Base-by-base conservation (phyloP, 2,888 invertebrate genomes). In the Dorcus hopei region DNA sequence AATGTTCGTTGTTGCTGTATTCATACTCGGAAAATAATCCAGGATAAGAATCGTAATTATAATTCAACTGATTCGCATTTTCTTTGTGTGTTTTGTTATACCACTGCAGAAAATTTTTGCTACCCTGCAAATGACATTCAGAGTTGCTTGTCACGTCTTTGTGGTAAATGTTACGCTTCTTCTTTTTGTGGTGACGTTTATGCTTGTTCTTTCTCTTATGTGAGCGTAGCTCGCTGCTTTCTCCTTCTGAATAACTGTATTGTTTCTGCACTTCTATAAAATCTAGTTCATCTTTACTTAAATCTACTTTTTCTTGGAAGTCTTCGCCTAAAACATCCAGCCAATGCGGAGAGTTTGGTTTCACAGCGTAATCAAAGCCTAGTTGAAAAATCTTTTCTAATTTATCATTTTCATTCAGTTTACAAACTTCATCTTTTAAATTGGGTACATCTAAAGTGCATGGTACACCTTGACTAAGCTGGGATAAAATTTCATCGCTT, bases 371-470 rank as follows among this genome's bases (percentile, higher is more conserved):
- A 54, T 72, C 64, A 62, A 72, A 76, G 42, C 70, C 74, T 38
- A 68, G 49, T 49, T 63, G 53, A 62, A 76, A 75, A 47, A 77
- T 67, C 63, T 73, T 65, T 58, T 74, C 73, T 7, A 70, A 50
- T 48, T 66, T 42, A 16, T 11, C 1, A 49, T 54, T 40, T 19
- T 33, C 19, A 7, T 19, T 19, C 11, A 4, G 6, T 48, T 48
- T 9, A 14, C 23, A 23, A n/a, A 9, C 14, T 38, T 33, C 26
- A 54, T 14, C 48, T 33, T 3, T 33, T 33, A 33, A 33, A 6
- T 33, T 4, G 26, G 26, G 7, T 33, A 33, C 1, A 33, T 33
- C 3, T 33, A 33, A 33, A 33, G 26, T 33, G 26, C 6, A 33
- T 33, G 26, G 26, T 33, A 33, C 26, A 33, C 26, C 26, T 6